Evolutionary conservation across 2,113 vertebrate genomes (phyloP).

Genomic region (Uria aalge): DNA sequence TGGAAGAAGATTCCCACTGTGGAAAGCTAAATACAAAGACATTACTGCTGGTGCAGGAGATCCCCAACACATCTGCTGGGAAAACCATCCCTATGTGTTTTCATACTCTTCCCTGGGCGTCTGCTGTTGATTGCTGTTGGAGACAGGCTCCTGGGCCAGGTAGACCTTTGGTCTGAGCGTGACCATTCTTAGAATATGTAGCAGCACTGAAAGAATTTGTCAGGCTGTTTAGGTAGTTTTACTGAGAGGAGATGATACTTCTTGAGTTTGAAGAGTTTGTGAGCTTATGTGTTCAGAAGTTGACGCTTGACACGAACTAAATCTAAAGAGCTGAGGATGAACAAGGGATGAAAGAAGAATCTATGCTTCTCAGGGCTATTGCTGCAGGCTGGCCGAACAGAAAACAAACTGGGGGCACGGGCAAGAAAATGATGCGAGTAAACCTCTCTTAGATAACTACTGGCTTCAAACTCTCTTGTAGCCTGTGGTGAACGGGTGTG

Average conservation of each 20-base stretch:
- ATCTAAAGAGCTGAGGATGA: background rate
- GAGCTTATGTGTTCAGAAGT: background rate
- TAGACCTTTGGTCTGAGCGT: background rate
- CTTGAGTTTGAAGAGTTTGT: background rate
- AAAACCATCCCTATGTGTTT: background rate
- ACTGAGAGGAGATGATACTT: background rate
- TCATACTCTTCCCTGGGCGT: background rate
- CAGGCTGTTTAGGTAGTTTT: background rate
- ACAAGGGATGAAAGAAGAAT: background rate
- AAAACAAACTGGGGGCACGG: background rate
- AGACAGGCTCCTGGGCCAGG: background rate
- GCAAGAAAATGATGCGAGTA: background rate
- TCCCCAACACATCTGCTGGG: background rate
- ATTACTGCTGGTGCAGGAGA: background rate
- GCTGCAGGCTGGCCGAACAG: background rate
- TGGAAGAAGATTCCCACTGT: background rate
- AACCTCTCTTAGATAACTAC: background rate
- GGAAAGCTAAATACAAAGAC: background rate
- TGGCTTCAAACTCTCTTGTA: background rate
- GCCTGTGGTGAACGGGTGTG: background rate
- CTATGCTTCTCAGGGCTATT: background rate
- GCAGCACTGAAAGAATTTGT: background rate
- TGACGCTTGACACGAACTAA: background rate
- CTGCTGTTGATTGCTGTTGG: background rate
- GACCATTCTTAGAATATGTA: accelerated